Percentiles rank a stretch among this genome's conserved stretches.
These are phyloP conservation scores for Alaudala cheleensis DNA, from an alignment of 2,113 vertebrate species.

Conservation along the genomic window DNA sequence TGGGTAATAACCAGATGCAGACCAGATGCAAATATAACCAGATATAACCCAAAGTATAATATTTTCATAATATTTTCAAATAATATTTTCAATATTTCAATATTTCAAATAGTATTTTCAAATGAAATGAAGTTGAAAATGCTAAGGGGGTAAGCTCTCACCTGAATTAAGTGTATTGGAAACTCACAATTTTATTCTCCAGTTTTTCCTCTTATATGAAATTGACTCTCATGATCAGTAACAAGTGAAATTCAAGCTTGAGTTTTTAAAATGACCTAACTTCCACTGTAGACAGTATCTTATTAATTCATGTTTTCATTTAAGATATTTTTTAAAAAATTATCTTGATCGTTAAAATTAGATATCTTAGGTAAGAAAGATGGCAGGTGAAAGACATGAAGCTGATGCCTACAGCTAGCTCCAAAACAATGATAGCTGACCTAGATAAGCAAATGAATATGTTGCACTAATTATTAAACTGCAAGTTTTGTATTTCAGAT, in stretches of 20 bases:
- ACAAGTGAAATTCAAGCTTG: neutral
- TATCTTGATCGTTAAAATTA: neutral
- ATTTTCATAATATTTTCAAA: neutral
- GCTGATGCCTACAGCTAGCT: neutral
- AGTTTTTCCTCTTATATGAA: neutral
- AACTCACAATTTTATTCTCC: neutral
- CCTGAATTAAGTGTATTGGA: neutral
- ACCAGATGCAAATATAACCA: too few relatives aligned
- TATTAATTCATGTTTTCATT: neutral
- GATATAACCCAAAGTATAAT: neutral
- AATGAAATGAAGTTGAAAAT: neutral
- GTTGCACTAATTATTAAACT: neutral
- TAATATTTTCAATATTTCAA: too few relatives aligned
- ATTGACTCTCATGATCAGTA: neutral
- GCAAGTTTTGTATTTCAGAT: neutral
- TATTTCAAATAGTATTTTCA: too few relatives aligned
- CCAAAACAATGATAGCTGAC: neutral
- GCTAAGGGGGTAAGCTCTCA: neutral
- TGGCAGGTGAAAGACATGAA: neutral
- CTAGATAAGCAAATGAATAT: neutral
- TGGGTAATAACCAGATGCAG: neutral
- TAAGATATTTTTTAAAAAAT: neutral
- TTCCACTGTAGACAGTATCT: neutral
- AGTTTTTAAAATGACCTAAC: neutral
- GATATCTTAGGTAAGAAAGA: neutral